Conservation (phyloP, 2,888 invertebrate species). For the Cephonodes hylas region DNA sequence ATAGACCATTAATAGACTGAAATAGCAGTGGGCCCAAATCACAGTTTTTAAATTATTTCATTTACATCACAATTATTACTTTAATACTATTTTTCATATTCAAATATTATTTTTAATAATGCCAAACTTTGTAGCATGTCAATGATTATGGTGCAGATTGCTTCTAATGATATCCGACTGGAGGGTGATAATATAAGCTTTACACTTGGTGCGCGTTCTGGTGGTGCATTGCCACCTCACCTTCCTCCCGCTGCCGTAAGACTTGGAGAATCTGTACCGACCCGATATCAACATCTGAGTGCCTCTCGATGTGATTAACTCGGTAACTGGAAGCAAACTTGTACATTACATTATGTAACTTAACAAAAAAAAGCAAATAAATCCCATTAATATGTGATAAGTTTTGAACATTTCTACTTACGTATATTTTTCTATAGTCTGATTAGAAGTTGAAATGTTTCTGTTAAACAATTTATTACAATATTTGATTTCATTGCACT, state of each 20-base stretch:
- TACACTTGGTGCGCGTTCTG: slow-evolving; percentile 27
- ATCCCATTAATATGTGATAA: too few relatives aligned
- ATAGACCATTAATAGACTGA: too few relatives aligned
- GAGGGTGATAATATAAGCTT: slow-evolving; percentile 27
- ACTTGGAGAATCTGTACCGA: slow-evolving; percentile 50
- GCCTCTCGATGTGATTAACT: slow-evolving; percentile 43
- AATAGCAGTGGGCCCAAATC: too few relatives aligned
- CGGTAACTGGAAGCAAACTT: slow-evolving; percentile 38
- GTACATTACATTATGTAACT: too few relatives aligned
- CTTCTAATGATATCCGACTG: slow-evolving; percentile 15
- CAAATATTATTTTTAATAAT: too few relatives aligned
- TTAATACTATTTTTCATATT: not conserved
- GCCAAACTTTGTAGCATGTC: not conserved
- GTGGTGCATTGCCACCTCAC: slow-evolving; percentile 27
- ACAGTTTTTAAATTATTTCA: too few relatives aligned
- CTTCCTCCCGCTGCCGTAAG: slow-evolving; percentile 35
- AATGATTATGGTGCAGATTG: slow-evolving; percentile 23
- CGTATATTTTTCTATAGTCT: too few relatives aligned
- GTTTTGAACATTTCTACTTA: too few relatives aligned
- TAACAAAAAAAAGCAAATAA: too few relatives aligned
- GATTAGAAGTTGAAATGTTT: too few relatives aligned
- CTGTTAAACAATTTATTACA: too few relatives aligned
- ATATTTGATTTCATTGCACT: too few relatives aligned
- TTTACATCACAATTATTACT: not conserved
- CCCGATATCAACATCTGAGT: slow-evolving; percentile 47